Base-by-base conservation (phyloP, 2,888 invertebrate genomes). In the Bhutanitis thaidina region DNA sequence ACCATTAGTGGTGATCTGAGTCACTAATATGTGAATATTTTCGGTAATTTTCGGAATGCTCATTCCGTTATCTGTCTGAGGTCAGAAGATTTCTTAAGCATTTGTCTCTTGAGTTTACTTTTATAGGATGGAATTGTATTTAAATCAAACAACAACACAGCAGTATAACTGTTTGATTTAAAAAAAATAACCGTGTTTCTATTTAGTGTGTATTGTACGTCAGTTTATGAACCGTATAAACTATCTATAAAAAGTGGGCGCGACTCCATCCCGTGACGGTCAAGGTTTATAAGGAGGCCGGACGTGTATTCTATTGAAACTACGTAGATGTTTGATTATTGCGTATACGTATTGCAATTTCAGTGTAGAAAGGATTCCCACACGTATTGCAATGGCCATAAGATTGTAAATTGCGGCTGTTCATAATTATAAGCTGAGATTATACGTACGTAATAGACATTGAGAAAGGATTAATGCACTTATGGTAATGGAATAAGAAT, bases 241-340 rank as follows among this genome's bases (percentile, higher is more conserved):
- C 32, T 12, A 13, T 32, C 13, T 30, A 46, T 47, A 29, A 48
- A 48, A 36, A 34, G 35, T 41, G 35, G 40, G 25, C 35, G 43
- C 32, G 34, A 9, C 30, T 14, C 9, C 7, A 20, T 13, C 41
- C 16, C 8, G 38, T 34, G 38, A 38, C 49, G 43, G 49, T 49
- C 49, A 49, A 49, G 49, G 49, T 49, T 49, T 38, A 43, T 38
- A 27, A 30, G 20, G 32, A 36, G 27, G 13, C 48, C 41, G 43
- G 49, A 49, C 32, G 49, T 49, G 43, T 43, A 25, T 12, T 43
- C 37, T 43, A 38, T 49, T 49, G 30, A 12, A 10, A 9, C n/a
- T 43, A 37, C 30, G 16, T 32, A 25, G 15, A 30, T 27, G 12
- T 20, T 20, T 2, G 27, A 7, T 12, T 8, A 16, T n/a, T 20